These are phyloP conservation scores for Eutolmus rufibarbis DNA, from an alignment of 2,888 invertebrate species.

Conservation along the genomic window DNA sequence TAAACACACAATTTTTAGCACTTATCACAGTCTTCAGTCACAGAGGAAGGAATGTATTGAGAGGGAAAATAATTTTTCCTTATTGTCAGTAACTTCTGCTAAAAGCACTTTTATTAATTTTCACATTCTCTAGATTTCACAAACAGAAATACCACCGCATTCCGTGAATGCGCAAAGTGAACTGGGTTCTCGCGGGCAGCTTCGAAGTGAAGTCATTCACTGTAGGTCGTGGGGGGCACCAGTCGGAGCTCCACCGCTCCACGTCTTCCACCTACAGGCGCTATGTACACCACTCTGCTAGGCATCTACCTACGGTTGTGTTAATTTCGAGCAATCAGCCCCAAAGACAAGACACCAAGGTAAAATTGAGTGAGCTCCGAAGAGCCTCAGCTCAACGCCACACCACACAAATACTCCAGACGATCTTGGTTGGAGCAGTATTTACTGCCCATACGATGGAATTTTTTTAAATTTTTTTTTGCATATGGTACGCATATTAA, in stretches of 20 bases:
- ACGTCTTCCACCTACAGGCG: slow-evolving; percentile 16
- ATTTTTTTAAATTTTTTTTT: neutral
- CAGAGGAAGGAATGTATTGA: slow-evolving; percentile 1
- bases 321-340: neutral
- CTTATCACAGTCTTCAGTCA: slow-evolving; percentile 23
- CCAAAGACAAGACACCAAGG: neutral
- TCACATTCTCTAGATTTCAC: slow-evolving; percentile 2
- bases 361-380: neutral
- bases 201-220: neutral
- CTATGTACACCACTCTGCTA: neutral
- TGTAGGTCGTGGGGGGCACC: slow-evolving; percentile 21
- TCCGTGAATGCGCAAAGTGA: neutral
- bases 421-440: neutral
- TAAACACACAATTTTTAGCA: neutral
- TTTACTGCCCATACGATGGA: neutral
- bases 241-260: neutral
- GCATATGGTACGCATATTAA: neutral
- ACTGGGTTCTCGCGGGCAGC: neutral
- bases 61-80: neutral
- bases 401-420: neutral
- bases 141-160: neutral
- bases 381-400: neutral
- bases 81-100: neutral
- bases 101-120: neutral
- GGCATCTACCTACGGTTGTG: slow-evolving; percentile 1